Percentiles rank a stretch among this genome's conserved stretches.
Evolutionary conservation across 2,888 invertebrate genomes (phyloP).

Genomic region (Caenorhabditis sinica): DNA sequence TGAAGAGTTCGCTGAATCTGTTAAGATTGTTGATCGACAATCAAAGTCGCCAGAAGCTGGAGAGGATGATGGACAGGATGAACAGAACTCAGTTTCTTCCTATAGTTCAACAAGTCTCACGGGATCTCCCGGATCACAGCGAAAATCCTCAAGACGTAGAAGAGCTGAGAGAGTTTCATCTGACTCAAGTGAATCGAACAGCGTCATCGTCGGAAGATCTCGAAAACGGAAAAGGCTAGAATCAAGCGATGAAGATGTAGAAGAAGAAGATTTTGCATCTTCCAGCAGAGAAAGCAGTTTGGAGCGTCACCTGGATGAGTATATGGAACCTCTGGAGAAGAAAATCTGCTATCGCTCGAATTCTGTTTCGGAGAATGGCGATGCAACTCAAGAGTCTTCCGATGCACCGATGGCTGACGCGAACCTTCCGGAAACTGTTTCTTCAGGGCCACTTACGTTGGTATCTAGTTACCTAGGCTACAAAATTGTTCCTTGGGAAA

Average conservation of each 20-base stretch:
- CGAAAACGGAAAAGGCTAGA: background rate
- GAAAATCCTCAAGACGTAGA: background rate
- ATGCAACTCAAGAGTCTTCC: background rate
- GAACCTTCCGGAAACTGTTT: background rate
- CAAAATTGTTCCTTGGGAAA: slow-evolving; percentile 24
- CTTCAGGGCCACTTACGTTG: slow-evolving; percentile 7
- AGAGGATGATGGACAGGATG: too few species aligned
- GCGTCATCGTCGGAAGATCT: background rate
- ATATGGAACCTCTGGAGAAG: slow-evolving; percentile 18
- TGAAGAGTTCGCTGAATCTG: background rate
- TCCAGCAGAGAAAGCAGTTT: slow-evolving; percentile 2
- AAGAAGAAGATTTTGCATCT: background rate
- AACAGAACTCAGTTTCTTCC: too few species aligned
- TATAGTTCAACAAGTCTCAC: background rate
- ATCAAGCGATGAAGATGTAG: slow-evolving; percentile 4
- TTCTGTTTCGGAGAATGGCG: background rate
- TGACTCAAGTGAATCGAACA: background rate
- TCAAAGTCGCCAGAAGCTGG: background rate
- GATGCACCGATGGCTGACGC: background rate
- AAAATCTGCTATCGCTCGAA: background rate
- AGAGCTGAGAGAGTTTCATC: background rate
- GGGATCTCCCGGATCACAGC: background rate
- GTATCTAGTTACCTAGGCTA: slow-evolving; percentile 2
- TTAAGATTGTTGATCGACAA: background rate
- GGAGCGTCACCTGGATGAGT: background rate